Evolutionary conservation across 2,888 invertebrate species (phyloP).

Genomic region (Bruchidius siliquastri): DNA sequence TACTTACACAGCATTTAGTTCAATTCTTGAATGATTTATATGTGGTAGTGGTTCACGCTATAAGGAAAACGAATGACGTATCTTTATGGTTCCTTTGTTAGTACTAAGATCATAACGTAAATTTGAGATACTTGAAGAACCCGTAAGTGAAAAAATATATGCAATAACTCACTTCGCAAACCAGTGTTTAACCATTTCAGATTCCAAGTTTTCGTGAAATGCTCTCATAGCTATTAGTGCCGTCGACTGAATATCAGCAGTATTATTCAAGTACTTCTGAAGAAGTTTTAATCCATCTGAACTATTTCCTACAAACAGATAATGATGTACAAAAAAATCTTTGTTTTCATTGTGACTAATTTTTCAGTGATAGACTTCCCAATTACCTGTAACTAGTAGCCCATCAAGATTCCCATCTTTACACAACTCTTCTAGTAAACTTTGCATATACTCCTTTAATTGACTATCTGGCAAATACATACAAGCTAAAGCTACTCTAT

Average conservation of each 20-base stretch:
- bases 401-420: conserved; percentile 80
- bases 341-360: neutral
- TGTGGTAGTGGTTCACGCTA: too few species aligned
- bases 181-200: conserved; percentile 63
- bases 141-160: too few species aligned
- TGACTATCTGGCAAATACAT: conserved; percentile 77
- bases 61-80: too few species aligned
- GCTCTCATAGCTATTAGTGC: conserved; percentile 75
- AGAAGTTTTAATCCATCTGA: conserved; percentile 73
- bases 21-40: too few species aligned
- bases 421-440: conserved; percentile 64
- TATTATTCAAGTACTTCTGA: conserved; percentile 80
- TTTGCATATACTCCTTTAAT: conserved; percentile 72
- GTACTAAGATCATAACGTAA: too few species aligned
- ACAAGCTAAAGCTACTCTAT: conserved; percentile 88
- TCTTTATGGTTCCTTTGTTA: too few species aligned
- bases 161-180: conserved; percentile 54
- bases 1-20: too few species aligned
- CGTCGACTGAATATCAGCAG: conserved; percentile 89
- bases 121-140: too few species aligned
- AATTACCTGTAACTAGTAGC: conserved; percentile 70
- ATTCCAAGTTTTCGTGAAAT: conserved; percentile 65
- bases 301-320: conserved; percentile 59
- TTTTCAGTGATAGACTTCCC: neutral
- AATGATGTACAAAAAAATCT: neutral